Base-by-base conservation (phyloP, 2,113 vertebrate genomes). In the Cephalopterus ornatus region DNA sequence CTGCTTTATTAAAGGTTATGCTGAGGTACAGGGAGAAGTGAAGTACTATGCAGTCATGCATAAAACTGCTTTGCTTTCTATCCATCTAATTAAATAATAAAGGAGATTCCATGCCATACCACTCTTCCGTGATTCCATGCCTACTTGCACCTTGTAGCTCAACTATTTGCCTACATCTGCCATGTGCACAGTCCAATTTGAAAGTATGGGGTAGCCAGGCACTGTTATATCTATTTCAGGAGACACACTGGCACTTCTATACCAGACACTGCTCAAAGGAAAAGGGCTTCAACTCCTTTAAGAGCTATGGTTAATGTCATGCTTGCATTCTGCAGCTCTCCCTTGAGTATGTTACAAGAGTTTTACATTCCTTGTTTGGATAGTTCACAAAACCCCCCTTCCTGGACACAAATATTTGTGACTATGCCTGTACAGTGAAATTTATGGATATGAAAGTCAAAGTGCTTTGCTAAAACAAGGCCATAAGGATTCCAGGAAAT, bases 371-470 rank as follows among this genome's bases (percentile, higher is more conserved):
- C 66, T 56, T 72, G 28, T 33, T 49, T 76, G 58, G 19, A 35
- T 20, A 76, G 52, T 70, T 62, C 77, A 76, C 44, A 91, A 76
- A 91, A 35, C 12, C 9, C 26, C 53, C 76, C 47, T 85, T 91
- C 49, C 62, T 88, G 85, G 50, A 70, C 71, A 82, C 39, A 95
- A 74, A 59, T 82, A n/a, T 62, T 95, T 92, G 72, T 86, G 49
- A 74, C 39, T 92, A 9, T 56, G 52, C 8, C 19, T 49, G 11
- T 47, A 70, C 28, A 65, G 50, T 58, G 62, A 28, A 91, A 91
- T 95, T 95, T 76, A 85, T 85, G 49, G 78, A 79, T 85, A 76
- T 95, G 70, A 55, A 89, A 42, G 52, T 92, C 47, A 70, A 89
- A 95, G 66, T 58, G 46, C 49, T 91, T 88, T 85, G 37, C n/a